Conservation (phyloP, 2,888 invertebrate genomes). For the Hirtodrosophila trivittata region DNA sequence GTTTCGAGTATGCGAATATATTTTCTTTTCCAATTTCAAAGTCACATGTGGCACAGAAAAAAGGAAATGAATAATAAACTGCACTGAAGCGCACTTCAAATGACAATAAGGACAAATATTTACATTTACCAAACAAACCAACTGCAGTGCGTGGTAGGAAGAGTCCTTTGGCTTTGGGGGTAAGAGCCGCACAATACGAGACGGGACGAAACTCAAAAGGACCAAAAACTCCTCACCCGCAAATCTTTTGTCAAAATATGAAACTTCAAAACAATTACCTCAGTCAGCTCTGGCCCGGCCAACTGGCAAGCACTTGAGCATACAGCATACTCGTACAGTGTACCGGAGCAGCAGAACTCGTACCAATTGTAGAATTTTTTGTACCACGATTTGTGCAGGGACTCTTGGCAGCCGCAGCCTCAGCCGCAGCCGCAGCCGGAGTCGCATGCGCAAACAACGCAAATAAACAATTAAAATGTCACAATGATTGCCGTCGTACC, state of each 20-base stretch:
- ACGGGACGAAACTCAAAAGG: slow-evolving; percentile 14
- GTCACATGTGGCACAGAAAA: slow-evolving; percentile 15
- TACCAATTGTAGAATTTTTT: slow-evolving; percentile 13
- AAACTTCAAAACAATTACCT: slow-evolving; percentile 64
- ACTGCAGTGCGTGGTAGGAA: slow-evolving; percentile 7
- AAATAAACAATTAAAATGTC: slow-evolving; percentile 80
- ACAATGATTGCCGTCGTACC: slow-evolving; percentile 78
- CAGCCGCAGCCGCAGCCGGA: slow-evolving; percentile 1
- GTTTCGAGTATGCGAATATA: background rate
- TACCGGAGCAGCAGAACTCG: slow-evolving; percentile 17
- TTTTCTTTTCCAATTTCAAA: slow-evolving; percentile 8
- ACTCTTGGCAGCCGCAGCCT: background rate
- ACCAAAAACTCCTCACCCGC: slow-evolving; percentile 59
- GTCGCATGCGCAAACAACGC: slow-evolving; percentile 61
- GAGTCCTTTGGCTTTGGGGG: slow-evolving; percentile 30
- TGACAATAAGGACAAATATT: slow-evolving; percentile 75
- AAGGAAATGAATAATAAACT: slow-evolving; percentile 53
- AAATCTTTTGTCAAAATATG: slow-evolving; percentile 70
- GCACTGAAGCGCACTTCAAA: slow-evolving; percentile 63
- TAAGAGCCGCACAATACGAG: slow-evolving; percentile 28
- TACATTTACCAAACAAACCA: slow-evolving; percentile 61
- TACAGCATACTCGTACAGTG: slow-evolving; percentile 36
- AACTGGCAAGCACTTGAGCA: slow-evolving; percentile 62
- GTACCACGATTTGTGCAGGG: slow-evolving; percentile 15
- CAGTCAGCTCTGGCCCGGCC: slow-evolving; percentile 28